These are phyloP conservation scores for Cyrtonyx montezumae DNA, from an alignment of 2,113 vertebrate genomes.

Conservation along the genomic window DNA sequence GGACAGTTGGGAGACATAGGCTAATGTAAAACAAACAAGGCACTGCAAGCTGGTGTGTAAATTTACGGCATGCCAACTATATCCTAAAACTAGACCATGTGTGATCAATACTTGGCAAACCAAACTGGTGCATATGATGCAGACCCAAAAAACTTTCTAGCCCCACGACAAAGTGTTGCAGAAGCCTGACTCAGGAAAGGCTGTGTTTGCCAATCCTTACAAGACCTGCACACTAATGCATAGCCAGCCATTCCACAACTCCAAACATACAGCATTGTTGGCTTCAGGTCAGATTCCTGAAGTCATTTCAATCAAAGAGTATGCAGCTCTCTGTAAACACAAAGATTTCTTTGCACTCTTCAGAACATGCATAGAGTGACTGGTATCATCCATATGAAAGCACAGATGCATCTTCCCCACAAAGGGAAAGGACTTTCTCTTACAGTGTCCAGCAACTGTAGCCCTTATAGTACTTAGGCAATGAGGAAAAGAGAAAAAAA, in stretches of 20 bases:
- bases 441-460: neutral
- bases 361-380: neutral
- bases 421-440: neutral
- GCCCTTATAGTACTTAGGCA: neutral
- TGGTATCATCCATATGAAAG: neutral
- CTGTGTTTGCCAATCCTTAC: fast-evolving
- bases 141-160: neutral
- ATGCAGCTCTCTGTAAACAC: neutral
- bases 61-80: neutral
- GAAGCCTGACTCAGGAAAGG: neutral
- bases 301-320: neutral
- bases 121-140: neutral
- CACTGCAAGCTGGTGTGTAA: neutral
- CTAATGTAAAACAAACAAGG: neutral
- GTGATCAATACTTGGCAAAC: neutral
- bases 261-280: neutral
- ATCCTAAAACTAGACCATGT: neutral
- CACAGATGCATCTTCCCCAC: neutral
- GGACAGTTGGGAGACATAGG: neutral
- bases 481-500: neutral
- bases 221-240: neutral
- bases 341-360: neutral
- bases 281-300: fast-evolving
- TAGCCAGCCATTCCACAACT: neutral
- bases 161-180: neutral